Evolutionary conservation across 37 sponge, comb jelly and placozoan genomes (phyloP).

Genomic region (Tethya wilhelma): DNA sequence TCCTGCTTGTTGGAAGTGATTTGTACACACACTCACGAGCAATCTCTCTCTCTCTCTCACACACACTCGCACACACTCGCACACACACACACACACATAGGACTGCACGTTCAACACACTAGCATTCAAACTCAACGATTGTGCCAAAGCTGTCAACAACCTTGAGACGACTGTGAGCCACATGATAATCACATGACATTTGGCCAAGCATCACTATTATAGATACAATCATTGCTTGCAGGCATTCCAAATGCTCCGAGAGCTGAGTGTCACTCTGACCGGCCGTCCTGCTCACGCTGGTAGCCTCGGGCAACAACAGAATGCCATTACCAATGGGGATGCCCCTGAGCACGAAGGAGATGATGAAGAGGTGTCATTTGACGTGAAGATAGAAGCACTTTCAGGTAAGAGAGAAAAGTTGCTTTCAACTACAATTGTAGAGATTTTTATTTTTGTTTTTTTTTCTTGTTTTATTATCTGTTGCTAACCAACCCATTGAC

Average conservation of each 20-base stretch:
- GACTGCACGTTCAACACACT: no score
- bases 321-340: not conserved
- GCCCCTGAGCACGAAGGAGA: conserved; percentile 5
- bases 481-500: not conserved
- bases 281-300: not conserved
- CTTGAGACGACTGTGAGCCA: conserved; percentile 73
- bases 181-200: not conserved
- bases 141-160: conserved; percentile 28
- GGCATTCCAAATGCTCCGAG: conserved; percentile 62
- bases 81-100: no score
- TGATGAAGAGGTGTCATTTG: conserved; percentile 38
- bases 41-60: no score
- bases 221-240: not conserved
- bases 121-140: conserved; percentile 49
- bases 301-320: not conserved
- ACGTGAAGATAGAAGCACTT: conserved; percentile 37
- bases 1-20: not conserved
- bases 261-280: conserved; percentile 14
- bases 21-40: not conserved
- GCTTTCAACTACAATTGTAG: no score
- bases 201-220: not conserved
- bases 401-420: conserved; percentile 2
- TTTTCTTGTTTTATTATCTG: not conserved
- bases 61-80: no score
- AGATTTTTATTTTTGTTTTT: conserved; percentile 1